phyloP scores from a whole-genome alignment of 2,113 vertebrate genomes.

The Psilopsiagon aymara region DNA sequence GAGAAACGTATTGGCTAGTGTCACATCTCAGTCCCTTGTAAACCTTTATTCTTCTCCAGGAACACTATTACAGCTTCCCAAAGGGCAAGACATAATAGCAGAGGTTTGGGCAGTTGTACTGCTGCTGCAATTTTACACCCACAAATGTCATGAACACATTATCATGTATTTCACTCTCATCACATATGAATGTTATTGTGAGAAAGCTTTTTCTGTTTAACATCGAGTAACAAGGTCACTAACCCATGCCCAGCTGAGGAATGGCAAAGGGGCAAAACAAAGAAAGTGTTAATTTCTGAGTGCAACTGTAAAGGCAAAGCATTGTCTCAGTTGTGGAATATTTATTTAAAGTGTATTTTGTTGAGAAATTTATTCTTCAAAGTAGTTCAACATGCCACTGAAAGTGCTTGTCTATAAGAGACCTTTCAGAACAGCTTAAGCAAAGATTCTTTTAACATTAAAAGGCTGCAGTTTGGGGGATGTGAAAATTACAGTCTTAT shows the following conservation, averaged over 20 bases:
- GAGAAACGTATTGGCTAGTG: not conserved
- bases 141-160: not conserved
- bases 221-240: not conserved
- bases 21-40: not conserved
- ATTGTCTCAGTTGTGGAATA: not conserved
- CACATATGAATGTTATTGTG: not conserved
- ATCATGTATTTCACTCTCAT: not conserved
- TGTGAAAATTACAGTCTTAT: not conserved
- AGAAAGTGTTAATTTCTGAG: not conserved
- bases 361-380: not conserved
- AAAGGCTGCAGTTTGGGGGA: not conserved
- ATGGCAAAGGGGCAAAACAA: not conserved
- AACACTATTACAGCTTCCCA: not conserved
- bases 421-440: not conserved
- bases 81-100: not conserved
- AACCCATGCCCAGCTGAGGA: not conserved
- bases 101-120: not conserved
- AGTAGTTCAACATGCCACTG: not conserved
- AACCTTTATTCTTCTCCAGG: not conserved
- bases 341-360: not conserved
- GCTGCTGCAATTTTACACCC: not conserved
- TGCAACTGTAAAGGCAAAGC: not conserved
- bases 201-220: not conserved
- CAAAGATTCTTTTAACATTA: not conserved
- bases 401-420: not conserved